Percentiles rank a stretch among this genome's conserved stretches.
Conservation (phyloP, 2,888 invertebrate species). For the Eulithis prunata region DNA sequence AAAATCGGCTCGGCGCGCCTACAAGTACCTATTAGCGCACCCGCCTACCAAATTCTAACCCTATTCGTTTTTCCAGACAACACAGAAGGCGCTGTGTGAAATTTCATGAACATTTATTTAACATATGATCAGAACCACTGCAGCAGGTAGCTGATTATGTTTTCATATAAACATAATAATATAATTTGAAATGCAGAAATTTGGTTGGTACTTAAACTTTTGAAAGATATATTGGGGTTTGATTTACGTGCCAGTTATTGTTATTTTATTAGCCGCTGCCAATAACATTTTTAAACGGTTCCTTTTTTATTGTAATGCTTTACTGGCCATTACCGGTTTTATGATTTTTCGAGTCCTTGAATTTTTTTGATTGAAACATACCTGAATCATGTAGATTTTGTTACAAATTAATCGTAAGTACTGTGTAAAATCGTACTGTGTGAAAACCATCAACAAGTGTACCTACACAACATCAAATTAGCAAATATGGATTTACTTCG, state of each 20-base stretch:
- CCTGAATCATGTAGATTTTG: slow-evolving; percentile 2
- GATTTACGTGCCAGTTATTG: slow-evolving; percentile 35
- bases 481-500: no score
- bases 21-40: no score
- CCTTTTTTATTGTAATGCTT: slow-evolving; percentile 39
- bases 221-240: slow-evolving; percentile 37
- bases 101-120: no score
- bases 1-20: no score
- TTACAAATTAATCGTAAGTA: neutral
- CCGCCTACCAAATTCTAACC: no score
- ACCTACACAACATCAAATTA: no score
- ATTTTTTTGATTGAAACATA: slow-evolving; percentile 15
- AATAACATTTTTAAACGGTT: slow-evolving; percentile 39
- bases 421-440: no score
- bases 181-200: slow-evolving; percentile 8
- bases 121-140: no score
- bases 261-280: slow-evolving; percentile 37
- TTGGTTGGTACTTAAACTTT: slow-evolving; percentile 8
- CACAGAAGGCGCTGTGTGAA: no score
- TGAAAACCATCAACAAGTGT: no score
- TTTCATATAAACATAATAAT: slow-evolving; percentile 1
- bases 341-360: slow-evolving; percentile 35
- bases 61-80: no score
- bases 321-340: slow-evolving; percentile 38
- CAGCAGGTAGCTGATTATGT: slow-evolving; percentile 1